Evolutionary conservation across 2,797 vertebrate genomes (phyloP), one percentile per base, ranked within the genome.

Genomic region (Anguilla obscura): DNA sequence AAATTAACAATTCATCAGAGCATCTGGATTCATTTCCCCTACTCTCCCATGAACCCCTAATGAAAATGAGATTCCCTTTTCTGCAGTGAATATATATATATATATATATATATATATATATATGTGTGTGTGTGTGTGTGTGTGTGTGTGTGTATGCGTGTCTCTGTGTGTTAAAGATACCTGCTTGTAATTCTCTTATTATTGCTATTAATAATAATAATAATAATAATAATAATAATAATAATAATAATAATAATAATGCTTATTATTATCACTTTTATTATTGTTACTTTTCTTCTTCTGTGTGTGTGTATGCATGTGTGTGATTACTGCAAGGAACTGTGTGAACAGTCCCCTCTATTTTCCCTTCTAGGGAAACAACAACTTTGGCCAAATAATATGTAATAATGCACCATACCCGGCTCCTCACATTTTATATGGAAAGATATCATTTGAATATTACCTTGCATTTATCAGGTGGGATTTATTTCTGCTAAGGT

Each of bases 11-110:
- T 82, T 82, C 40, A 82, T 50, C 40, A 24, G 79, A 82, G 21
- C 79, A 82, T 82, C 79, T 82, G 40, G 40, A 82, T 82, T 82
- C 18, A 82, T 82, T 82, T 82, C 45, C 79, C 40, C 1, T 82
- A n/a, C 18, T 50, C 79, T 50, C 79, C 45, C 21, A n/a, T 82
- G 79, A 50, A n/a, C 79, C 1, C 24, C 6, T 50, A 24, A 18
- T 50, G 40, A 50, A 82, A 82, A 82, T 82, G 5, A 82, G 45
- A 48, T 50, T 24, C 40, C 21, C 45, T 50, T 45, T 48, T 40
- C 16, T 36, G 6, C 27, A 30, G 3, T 69, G n/a, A 7, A 69
- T 63, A 9, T 27, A 69, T 69, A 18, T 63, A 18, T 1, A 9
- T 7, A 40, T 40, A 40, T 36, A 36, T 36, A 66, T 4, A 66